Evolutionary conservation across 30 jellyfish, hydroid and myxozoan species (phyloP).

Genomic region (Aurelia aurita): DNA sequence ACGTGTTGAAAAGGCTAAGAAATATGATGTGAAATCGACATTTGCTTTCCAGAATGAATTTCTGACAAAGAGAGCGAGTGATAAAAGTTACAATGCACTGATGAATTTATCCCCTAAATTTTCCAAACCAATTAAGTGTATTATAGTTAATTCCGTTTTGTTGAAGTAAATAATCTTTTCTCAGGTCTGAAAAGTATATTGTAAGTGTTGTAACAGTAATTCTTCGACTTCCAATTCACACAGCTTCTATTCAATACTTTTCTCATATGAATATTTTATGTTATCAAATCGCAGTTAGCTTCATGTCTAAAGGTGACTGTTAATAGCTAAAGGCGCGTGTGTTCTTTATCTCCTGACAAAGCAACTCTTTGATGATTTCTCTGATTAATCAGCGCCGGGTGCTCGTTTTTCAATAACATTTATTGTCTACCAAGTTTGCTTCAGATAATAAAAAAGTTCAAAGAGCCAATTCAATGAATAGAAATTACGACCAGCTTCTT

Average conservation of each 20-base stretch:
- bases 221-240: background rate
- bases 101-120: background rate
- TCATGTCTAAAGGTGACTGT: too few relatives aligned
- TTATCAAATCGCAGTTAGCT: background rate
- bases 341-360: background rate
- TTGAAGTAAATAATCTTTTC: background rate
- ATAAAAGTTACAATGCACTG: background rate
- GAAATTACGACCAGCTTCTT: too few relatives aligned
- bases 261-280: slow-evolving; percentile 2
- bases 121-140: background rate
- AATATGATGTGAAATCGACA: too few relatives aligned
- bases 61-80: too few relatives aligned
- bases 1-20: too few relatives aligned
- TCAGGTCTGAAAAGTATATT: background rate
- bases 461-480: too few relatives aligned
- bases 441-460: too few relatives aligned
- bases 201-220: background rate
- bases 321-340: background rate
- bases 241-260: background rate
- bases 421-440: too few relatives aligned
- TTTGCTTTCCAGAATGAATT: too few relatives aligned
- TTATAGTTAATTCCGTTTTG: background rate
- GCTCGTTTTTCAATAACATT: too few relatives aligned
- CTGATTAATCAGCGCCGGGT: too few relatives aligned
- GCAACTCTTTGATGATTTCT: background rate